Conservation (phyloP, 1,140 invertebrate genomes). For the Neodiprion fabricii region DNA sequence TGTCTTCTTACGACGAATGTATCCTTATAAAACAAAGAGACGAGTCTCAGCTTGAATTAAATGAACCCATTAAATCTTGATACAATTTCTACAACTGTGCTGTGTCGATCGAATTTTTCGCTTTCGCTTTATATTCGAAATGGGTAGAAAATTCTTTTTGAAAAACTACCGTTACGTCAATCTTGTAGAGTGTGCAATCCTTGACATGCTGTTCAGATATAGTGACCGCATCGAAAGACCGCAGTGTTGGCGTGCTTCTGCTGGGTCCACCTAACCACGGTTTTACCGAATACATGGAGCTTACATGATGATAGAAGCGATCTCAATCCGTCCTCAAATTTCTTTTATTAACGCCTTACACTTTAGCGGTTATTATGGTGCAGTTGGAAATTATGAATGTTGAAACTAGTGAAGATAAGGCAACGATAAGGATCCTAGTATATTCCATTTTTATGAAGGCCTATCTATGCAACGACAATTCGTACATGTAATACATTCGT, state of each 20-base stretch:
- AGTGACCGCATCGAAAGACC: slow-evolving; percentile 63
- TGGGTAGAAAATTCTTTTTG: not conserved
- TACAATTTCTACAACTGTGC: not conserved
- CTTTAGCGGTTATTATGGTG: not conserved
- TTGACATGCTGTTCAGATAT: slow-evolving; percentile 52
- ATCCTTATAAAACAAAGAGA: slow-evolving; percentile 50
- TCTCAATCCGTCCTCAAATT: slow-evolving; percentile 22
- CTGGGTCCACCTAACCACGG: slow-evolving; percentile 64
- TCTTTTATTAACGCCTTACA: not conserved
- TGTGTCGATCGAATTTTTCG: too few relatives aligned
- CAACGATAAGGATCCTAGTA: too few relatives aligned
- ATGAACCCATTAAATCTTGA: slow-evolving; percentile 9
- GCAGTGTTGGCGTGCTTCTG: slow-evolving; percentile 61
- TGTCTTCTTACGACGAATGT: slow-evolving; percentile 66
- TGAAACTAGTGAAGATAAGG: too few relatives aligned
- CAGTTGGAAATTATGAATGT: too few relatives aligned
- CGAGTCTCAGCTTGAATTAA: too few relatives aligned
- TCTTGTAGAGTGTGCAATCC: slow-evolving; percentile 9
- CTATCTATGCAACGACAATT: too few relatives aligned
- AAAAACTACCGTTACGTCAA: not conserved
- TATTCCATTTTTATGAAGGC: too few relatives aligned
- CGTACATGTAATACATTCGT: too few relatives aligned
- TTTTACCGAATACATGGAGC: slow-evolving; percentile 62
- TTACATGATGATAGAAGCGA: slow-evolving; percentile 53
- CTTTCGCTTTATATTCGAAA: too few relatives aligned